Evolutionary conservation across 2,888 invertebrate genomes (phyloP).

Genomic region (Strigamia transsilvanica): DNA sequence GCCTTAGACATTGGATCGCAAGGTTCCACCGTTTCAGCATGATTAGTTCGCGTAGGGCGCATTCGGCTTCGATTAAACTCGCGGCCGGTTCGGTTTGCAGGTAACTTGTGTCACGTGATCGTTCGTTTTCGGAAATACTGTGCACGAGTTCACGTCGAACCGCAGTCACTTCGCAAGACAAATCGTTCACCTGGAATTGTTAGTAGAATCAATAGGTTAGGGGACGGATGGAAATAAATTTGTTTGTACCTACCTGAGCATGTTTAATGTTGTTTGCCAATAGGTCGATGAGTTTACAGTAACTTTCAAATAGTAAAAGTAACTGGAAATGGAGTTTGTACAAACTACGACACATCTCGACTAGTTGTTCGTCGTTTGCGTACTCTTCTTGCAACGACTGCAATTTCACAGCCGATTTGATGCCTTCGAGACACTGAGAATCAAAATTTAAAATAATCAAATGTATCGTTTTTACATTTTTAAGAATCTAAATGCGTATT

Average conservation of each 20-base stretch:
- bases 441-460: background rate
- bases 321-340: slow-evolving; percentile 94
- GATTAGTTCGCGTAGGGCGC: slow-evolving; percentile 67
- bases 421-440: slow-evolving; percentile 63
- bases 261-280: slow-evolving; percentile 59
- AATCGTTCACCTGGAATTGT: slow-evolving; percentile 67
- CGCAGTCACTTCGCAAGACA: slow-evolving; percentile 62
- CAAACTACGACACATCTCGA: slow-evolving; percentile 84
- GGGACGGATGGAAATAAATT: no score
- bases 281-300: slow-evolving; percentile 65
- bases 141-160: slow-evolving; percentile 62
- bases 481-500: no score
- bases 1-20: slow-evolving; percentile 71
- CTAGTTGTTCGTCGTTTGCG: slow-evolving; percentile 65
- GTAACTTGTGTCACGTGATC: slow-evolving; percentile 61
- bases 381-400: slow-evolving; percentile 67
- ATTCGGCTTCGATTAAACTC: slow-evolving; percentile 62
- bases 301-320: slow-evolving; percentile 80
- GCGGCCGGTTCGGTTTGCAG: slow-evolving; percentile 61
- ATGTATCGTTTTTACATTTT: background rate
- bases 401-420: slow-evolving; percentile 67
- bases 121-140: slow-evolving; percentile 62
- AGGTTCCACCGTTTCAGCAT: slow-evolving; percentile 75
- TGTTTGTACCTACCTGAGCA: slow-evolving; percentile 55
- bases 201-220: slow-evolving; percentile 58